Evolutionary conservation across 2,888 invertebrate genomes (phyloP), one percentile per base, ranked within the genome.

Genomic region (Agrypnus murinus): DNA sequence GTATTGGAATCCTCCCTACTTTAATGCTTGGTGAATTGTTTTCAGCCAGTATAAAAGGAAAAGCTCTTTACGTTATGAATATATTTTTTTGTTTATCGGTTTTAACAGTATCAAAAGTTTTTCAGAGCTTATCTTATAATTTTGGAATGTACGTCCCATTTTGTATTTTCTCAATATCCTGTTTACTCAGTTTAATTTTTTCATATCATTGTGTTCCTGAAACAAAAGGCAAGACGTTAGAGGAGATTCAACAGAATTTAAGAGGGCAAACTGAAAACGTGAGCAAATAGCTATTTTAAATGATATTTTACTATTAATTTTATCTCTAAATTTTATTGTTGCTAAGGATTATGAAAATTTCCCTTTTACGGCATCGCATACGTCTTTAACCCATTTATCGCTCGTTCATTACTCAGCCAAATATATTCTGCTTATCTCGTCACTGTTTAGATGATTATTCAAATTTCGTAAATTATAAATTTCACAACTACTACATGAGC

Each of bases 81-180:
- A 69, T 81, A 5, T 65, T 73, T 31, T 81, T 79, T 71, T 77
- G 78, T 10, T 66, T 77, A 9, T 69, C 66, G 7, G 76, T 81
- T 43, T 74, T 78, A 45, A 12, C 73, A 3, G 77, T 76, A 7
- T 78, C 81, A 9, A 82, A 82, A 65, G 69, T 81, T 43, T 83
- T 81, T 72, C 81, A 81, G 64, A 63, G 74, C 12, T 75, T 82
- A 34, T 76, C 77, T 10, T 76, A 75, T 62, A 69, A 74, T 48
- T 77, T 78, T 65, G 82, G 82, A 9, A 67, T 81, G 66, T 79
- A 79, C 14, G 77, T 80, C 1, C 80, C 82, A 2, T 84, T 81
- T 66, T 78, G 71, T 17, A 73, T 78, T 12, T 84, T 81, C 70
- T 75, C 77, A 0, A 36, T 72, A 25, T 76, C 70, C 43, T 77